Evolutionary conservation across 2,888 invertebrate genomes (phyloP).

Genomic region (Drosophila neoperkinsi): DNA sequence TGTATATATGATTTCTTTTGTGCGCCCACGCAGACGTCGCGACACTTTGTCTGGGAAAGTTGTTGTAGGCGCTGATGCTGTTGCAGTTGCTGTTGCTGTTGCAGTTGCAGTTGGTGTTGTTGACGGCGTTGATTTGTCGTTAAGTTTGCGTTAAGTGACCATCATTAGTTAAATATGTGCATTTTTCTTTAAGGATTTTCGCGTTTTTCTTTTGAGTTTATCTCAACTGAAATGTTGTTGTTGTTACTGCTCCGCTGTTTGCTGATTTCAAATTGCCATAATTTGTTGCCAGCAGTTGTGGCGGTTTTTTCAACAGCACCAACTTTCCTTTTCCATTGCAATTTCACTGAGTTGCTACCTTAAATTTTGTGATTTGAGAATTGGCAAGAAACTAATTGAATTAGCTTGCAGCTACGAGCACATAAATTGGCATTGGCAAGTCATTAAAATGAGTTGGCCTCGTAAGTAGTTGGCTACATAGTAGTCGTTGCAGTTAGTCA

Average conservation of each 20-base stretch:
- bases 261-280: constrained; percentile 69
- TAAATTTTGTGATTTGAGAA: constrained; percentile 47
- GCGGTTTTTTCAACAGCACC: constrained; percentile 5
- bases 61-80: constrained; percentile 37
- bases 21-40: constrained; percentile 63
- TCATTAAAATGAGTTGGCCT: constrained; percentile 57
- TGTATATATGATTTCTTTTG: constrained; percentile 52
- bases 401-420: constrained; percentile 47
- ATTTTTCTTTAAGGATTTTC: constrained; percentile 80
- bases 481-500: constrained; percentile 49
- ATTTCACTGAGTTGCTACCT: constrained; percentile 55
- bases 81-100: constrained; percentile 25
- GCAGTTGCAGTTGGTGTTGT: constrained; percentile 43
- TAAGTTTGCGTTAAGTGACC: constrained; percentile 77
- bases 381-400: constrained; percentile 53
- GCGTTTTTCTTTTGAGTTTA: constrained; percentile 56
- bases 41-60: constrained; percentile 75
- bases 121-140: constrained; percentile 79
- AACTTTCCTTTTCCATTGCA: constrained; percentile 70
- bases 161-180: constrained; percentile 81
- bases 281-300: constrained; percentile 62
- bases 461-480: constrained; percentile 18
- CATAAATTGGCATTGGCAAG: constrained; percentile 57
- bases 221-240: constrained; percentile 31
- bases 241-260: constrained; percentile 6